Percentiles rank a stretch among this genome's conserved stretches.
These are phyloP conservation scores for Coreius guichenoti DNA, from an alignment of 2,797 vertebrate genomes.

Conservation along the genomic window DNA sequence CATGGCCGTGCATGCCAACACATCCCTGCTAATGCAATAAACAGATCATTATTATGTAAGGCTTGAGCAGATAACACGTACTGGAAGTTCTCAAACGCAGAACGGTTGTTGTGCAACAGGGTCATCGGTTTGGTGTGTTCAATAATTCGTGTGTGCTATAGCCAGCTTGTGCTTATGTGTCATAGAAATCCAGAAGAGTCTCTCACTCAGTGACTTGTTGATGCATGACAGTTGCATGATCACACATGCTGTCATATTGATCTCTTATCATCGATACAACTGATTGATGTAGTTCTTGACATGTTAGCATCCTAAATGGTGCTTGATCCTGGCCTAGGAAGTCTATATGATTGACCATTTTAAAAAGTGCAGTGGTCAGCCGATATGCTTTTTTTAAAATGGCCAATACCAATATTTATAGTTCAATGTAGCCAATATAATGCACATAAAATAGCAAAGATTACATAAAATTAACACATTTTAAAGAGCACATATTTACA, in stretches of 20 bases:
- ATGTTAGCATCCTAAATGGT: neutral
- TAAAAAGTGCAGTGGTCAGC: neutral
- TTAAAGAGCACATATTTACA: neutral
- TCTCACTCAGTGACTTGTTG: neutral
- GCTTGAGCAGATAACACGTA: neutral
- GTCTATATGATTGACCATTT: neutral
- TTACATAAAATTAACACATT: neutral
- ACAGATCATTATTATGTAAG: conserved; percentile 39
- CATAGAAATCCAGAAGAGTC: neutral
- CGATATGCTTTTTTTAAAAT: neutral
- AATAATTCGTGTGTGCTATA: neutral
- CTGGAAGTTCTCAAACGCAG: neutral
- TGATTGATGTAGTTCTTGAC: neutral
- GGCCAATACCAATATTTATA: neutral
- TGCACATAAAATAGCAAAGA: neutral
- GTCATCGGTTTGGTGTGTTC: neutral
- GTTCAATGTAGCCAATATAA: neutral
- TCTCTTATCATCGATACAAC: neutral
- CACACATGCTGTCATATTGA: neutral
- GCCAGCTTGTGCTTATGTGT: neutral
- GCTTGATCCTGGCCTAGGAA: neutral
- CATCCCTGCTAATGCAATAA: conserved; percentile 24
- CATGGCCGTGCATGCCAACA: conserved; percentile 24
- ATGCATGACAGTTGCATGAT: neutral
- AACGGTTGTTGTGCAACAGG: conserved; percentile 21